Evolutionary conservation across 2,888 invertebrate species (phyloP).

Genomic region (Aradus depressus): DNA sequence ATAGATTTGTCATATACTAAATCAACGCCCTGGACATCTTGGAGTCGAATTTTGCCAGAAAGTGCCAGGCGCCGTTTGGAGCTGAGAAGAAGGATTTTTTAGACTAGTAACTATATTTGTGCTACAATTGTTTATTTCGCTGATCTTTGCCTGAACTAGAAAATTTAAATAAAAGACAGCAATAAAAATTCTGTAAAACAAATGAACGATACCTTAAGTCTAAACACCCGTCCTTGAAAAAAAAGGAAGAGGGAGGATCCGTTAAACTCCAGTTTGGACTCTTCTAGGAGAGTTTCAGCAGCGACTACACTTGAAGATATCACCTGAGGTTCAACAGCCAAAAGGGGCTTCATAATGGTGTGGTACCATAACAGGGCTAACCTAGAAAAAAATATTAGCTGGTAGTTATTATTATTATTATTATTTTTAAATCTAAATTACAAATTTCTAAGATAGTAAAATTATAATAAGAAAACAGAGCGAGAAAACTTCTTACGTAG

Average conservation of each 20-base stretch:
- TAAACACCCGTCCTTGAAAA: slow-evolving; percentile 50
- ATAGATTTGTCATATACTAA: too few relatives aligned
- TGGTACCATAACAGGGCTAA: slow-evolving; percentile 55
- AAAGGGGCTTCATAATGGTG: slow-evolving; percentile 55
- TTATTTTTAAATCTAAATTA: neutral
- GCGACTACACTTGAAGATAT: slow-evolving; percentile 46
- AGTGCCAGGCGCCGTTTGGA: too few relatives aligned
- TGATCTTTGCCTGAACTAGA: too few relatives aligned
- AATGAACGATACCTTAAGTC: slow-evolving; percentile 50
- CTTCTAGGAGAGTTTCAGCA: slow-evolving; percentile 43
- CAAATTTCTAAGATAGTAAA: neutral
- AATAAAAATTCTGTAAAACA: too few relatives aligned
- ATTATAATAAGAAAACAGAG: slow-evolving; percentile 6
- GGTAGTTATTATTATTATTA: slow-evolving; percentile 28
- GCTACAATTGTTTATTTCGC: too few relatives aligned
- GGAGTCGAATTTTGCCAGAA: too few relatives aligned
- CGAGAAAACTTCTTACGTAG: slow-evolving; percentile 42
- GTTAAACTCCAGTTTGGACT: slow-evolving; percentile 45
- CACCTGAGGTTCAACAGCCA: slow-evolving; percentile 50
- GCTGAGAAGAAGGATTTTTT: too few relatives aligned
- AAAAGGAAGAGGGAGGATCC: slow-evolving; percentile 54
- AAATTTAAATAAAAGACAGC: too few relatives aligned
- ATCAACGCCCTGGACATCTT: too few relatives aligned
- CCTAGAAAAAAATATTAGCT: slow-evolving; percentile 34
- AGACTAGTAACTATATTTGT: too few relatives aligned